Percentiles rank a stretch among this genome's conserved stretches.
Conservation (phyloP, 2,888 invertebrate genomes). For the Polymixis lichenea region DNA sequence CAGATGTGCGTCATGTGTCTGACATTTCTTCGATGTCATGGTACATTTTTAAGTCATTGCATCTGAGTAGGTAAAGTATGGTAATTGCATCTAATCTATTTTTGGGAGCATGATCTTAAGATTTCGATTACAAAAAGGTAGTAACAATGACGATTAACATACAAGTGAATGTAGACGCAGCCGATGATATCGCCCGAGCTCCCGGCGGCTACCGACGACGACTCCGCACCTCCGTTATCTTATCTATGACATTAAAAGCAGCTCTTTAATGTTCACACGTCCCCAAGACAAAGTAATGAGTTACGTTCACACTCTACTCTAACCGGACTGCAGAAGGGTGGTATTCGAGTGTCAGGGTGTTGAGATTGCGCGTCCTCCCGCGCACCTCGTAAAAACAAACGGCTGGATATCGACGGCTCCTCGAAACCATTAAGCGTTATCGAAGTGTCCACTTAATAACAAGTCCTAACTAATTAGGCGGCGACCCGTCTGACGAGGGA, state of each 20-base stretch:
- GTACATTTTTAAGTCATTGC: neutral
- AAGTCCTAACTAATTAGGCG: conserved; percentile 79
- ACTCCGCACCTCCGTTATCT: conserved; percentile 71
- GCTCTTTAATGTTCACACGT: conserved; percentile 69
- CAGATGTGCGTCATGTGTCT: neutral
- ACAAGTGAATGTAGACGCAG: conserved; percentile 29
- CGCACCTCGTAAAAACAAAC: conserved; percentile 73
- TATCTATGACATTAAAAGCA: conserved; percentile 78
- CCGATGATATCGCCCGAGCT: conserved; percentile 53
- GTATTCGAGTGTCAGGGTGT: conserved; percentile 2
- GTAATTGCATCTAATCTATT: neutral
- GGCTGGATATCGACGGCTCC: conserved; percentile 68
- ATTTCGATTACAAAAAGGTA: conserved; percentile 9
- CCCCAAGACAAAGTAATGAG: conserved; percentile 17
- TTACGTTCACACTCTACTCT: conserved; percentile 21
- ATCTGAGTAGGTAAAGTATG: neutral
- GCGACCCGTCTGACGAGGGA: conserved; percentile 52
- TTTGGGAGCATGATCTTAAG: neutral
- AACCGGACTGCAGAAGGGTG: conserved; percentile 22
- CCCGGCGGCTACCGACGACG: conserved; percentile 49
- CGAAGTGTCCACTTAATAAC: conserved; percentile 75
- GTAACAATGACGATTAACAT: conserved; percentile 12
- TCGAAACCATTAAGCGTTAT: conserved; percentile 76
- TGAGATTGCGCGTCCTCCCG: conserved; percentile 30
- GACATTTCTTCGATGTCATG: neutral